These are phyloP conservation scores for Drosophila tristis DNA, from an alignment of 1,140 invertebrate genomes.

Conservation along the genomic window DNA sequence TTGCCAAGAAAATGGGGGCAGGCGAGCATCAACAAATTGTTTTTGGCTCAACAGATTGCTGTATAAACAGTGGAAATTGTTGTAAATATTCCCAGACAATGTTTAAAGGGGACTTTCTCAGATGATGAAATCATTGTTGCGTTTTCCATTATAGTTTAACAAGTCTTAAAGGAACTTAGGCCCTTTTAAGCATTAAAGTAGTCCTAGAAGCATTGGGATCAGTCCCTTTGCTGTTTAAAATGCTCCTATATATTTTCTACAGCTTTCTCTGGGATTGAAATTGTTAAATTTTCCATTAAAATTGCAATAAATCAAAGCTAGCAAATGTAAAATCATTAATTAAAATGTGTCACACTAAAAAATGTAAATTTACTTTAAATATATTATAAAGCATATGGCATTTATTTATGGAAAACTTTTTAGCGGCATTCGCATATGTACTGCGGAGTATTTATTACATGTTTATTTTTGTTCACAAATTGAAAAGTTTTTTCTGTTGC, in stretches of 20 bases:
- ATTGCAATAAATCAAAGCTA: constrained; percentile 26
- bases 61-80: constrained; percentile 9
- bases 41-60: constrained; percentile 39
- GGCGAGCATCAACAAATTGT: constrained; percentile 52
- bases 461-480: constrained; percentile 39
- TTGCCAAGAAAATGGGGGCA: constrained; percentile 59
- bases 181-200: no score
- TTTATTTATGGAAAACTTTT: constrained; percentile 4
- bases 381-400: constrained; percentile 38
- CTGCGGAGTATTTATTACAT: constrained; percentile 39
- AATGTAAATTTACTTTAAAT: constrained; percentile 9
- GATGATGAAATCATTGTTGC: constrained; percentile 1
- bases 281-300: constrained; percentile 34
- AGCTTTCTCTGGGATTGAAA: constrained; percentile 18
- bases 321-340: constrained; percentile 29
- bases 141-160: no score
- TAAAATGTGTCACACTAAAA: constrained; percentile 35
- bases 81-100: neutral
- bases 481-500: constrained; percentile 38
- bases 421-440: constrained; percentile 10
- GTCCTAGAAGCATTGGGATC: no score
- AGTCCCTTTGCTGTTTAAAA: neutral
- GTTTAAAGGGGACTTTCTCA: no score
- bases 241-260: neutral
- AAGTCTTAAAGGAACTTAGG: no score